Evolutionary conservation across 2,113 vertebrate genomes (phyloP), one percentile per base, ranked within the genome.

Genomic region (Atlantisia rogersi): DNA sequence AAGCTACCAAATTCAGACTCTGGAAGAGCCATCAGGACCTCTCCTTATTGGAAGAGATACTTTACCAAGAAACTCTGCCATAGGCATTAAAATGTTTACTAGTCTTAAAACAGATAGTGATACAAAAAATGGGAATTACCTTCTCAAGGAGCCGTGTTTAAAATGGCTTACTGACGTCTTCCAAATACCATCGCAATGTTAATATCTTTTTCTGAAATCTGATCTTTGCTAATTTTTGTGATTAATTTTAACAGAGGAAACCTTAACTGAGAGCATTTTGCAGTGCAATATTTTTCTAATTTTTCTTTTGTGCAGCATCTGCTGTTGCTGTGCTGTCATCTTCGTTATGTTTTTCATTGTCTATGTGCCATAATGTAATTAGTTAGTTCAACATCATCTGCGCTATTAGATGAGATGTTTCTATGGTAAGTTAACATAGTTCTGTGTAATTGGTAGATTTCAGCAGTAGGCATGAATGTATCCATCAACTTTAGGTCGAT

Each of bases 361-460:
- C 96, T 97, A 93, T 96, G 96, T 97, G 95, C 96, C 96, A 97
- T 96, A 97, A 97, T 97, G 96, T 96, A 96, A 97, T 97, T 97
- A 97, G 96, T 96, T 96, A 96, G 94, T 96, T 96, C 96, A 96
- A 95, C 96, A 96, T 97, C 96, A 94, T 96, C 95, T 96, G 95
- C 93, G 95, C 96, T 96, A 97, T 97, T 96, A 97, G 95, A 96
- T 96, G 96, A 97, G 95, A 96, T 96, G 94, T 96, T 96, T 96
- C 95, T 97, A 96, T 96, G 96, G 94, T 96, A 97, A 97, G 96
- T 96, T 97, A 96, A 92, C 95, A 76, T 94, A 97, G 91, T 96
- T 94, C 88, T 89, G 86, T 91, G 88, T 96, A 97, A 96, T 94
- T 95, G 95, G 95, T 97, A 92, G 94, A 96, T 97, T 96, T 96